phyloP scores from a whole-genome alignment of 2,113 vertebrate species.

The Pavo muticus region DNA sequence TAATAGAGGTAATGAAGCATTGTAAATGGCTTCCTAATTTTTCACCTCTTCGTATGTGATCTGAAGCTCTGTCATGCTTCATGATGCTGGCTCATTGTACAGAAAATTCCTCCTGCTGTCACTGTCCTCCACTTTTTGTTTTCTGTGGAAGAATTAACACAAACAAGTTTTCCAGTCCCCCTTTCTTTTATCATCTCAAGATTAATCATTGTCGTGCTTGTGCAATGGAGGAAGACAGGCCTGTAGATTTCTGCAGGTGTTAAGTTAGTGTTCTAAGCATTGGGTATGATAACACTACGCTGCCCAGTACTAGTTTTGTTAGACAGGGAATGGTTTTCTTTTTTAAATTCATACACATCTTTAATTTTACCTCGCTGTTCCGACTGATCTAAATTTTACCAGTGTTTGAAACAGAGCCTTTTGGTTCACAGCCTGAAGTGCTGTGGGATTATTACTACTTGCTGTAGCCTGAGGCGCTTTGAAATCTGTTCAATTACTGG shows the following conservation, averaged over 20 bases:
- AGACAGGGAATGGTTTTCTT: neutral
- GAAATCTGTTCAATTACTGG: neutral
- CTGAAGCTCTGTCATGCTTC: neutral
- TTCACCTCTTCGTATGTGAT: neutral
- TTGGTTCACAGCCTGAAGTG: neutral
- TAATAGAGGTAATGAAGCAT: neutral
- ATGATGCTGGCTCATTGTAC: neutral
- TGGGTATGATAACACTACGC: neutral
- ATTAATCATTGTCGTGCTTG: neutral
- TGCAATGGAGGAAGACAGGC: neutral
- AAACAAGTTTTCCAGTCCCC: neutral
- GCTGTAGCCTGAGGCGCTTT: neutral
- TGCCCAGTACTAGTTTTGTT: neutral
- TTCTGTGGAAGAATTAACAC: neutral
- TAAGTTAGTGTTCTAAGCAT: neutral
- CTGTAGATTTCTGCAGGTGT: fast-evolving
- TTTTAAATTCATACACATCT: neutral
- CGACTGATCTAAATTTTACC: neutral
- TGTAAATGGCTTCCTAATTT: neutral
- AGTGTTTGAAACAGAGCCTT: neutral
- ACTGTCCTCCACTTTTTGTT: neutral
- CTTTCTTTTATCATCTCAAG: neutral
- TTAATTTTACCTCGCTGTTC: neutral
- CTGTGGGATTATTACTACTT: neutral
- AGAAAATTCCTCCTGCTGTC: neutral